Evolutionary conservation across 92 coral and sea anemone genomes (phyloP).

Genomic region (Epizoanthus ramosus): DNA sequence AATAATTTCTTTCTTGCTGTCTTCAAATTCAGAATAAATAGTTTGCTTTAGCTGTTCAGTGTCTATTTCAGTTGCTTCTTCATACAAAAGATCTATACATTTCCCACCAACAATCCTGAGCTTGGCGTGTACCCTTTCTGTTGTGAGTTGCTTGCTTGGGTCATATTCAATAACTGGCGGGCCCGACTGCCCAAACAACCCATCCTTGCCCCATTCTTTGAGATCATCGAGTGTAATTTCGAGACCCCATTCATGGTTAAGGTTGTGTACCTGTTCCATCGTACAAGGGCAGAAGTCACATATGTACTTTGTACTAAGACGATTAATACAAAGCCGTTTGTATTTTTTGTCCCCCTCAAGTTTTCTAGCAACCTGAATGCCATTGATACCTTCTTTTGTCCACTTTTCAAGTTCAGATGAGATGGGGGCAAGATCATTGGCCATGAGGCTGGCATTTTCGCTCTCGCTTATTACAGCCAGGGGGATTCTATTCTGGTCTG

Average conservation of each 20-base stretch:
- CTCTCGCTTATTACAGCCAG: slow-evolving; percentile 14
- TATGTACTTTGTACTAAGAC: not conserved
- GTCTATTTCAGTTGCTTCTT: no score
- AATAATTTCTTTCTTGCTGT: no score
- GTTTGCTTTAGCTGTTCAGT: no score
- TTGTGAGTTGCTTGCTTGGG: no score
- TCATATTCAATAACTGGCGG: no score
- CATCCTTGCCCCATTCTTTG: not conserved
- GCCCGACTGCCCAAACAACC: no score
- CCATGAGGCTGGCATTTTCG: not conserved
- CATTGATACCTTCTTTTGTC: slow-evolving; percentile 7
- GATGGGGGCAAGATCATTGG: slow-evolving; percentile 1
- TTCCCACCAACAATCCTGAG: no score
- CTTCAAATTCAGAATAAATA: no score
- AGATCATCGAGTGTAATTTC: slow-evolving; percentile 7
- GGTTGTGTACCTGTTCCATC: slow-evolving; percentile 14
- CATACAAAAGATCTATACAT: no score
- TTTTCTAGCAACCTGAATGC: not conserved
- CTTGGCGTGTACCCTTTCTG: no score
- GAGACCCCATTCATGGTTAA: slow-evolving; percentile 11
- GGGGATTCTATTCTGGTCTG: slow-evolving; percentile 13
- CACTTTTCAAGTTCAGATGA: not conserved
- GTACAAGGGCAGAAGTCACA: slow-evolving; percentile 18
- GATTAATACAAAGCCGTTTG: slow-evolving; percentile 16
- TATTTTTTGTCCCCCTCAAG: slow-evolving; percentile 10